A percentile compares a stretch with the other conserved stretches of the same genome.
Conservation (phyloP, 2,888 invertebrate species). For the Prionchulus punctatus region DNA sequence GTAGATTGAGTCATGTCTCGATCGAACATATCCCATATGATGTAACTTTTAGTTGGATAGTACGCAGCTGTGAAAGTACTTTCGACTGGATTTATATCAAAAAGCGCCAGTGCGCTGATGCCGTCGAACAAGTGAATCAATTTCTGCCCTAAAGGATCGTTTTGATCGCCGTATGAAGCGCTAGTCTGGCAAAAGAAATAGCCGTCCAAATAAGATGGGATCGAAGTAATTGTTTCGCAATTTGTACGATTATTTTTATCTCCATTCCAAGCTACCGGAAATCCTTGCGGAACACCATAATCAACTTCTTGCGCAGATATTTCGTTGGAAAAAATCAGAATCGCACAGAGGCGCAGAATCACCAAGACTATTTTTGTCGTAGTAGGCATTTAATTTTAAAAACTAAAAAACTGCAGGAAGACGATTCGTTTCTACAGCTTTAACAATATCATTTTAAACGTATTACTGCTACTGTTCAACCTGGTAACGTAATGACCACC, state of each 20-base stretch:
- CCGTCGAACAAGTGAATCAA: slow-evolving; percentile 31
- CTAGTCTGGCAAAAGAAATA: slow-evolving; percentile 31
- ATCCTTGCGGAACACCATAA: not conserved
- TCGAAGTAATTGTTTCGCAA: not conserved
- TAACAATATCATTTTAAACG: too few relatives aligned
- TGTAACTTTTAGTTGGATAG: slow-evolving; percentile 28
- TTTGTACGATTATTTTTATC: slow-evolving; percentile 1
- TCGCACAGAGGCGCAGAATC: too few relatives aligned
- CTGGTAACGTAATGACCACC: too few relatives aligned
- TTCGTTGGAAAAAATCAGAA: too few relatives aligned
- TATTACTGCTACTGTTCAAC: too few relatives aligned
- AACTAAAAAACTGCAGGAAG: too few relatives aligned
- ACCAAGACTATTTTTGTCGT: too few relatives aligned
- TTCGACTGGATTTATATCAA: slow-evolving; percentile 26
- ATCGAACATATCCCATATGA: slow-evolving; percentile 32
- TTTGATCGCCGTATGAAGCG: slow-evolving; percentile 26
- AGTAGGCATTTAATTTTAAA: too few relatives aligned
- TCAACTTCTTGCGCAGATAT: too few relatives aligned
- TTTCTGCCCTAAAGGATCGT: slow-evolving; percentile 24
- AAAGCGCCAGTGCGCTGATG: slow-evolving; percentile 28
- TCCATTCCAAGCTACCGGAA: slow-evolving; percentile 10
- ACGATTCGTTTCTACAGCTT: too few relatives aligned
- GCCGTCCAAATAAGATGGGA: slow-evolving; percentile 20
- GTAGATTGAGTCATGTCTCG: slow-evolving; percentile 23
- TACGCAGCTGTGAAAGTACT: slow-evolving; percentile 28